Percentiles rank a stretch among this genome's conserved stretches.
These are phyloP conservation scores for Drosophila putrida DNA, from an alignment of 2,888 invertebrate species.

Conservation along the genomic window DNA sequence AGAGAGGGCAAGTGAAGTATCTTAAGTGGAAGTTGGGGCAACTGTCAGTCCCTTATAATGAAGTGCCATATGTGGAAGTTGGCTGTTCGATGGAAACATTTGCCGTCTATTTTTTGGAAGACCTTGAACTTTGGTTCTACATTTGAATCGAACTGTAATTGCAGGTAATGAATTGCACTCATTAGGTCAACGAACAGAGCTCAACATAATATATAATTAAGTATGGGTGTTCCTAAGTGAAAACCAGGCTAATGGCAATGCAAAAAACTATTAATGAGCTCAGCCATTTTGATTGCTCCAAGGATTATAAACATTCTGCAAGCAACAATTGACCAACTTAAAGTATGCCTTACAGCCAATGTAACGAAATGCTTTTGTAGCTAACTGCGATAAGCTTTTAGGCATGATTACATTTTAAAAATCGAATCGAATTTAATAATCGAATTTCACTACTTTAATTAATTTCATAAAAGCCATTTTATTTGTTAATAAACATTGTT, in stretches of 20 bases:
- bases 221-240: conserved; percentile 31
- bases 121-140: conserved; percentile 61
- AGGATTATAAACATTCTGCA: background rate
- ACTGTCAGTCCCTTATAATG: conserved; percentile 49
- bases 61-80: conserved; percentile 60
- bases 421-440: too few species aligned
- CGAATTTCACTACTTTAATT: too few species aligned
- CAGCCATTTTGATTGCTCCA: background rate
- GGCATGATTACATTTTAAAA: too few species aligned
- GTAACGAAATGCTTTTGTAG: background rate
- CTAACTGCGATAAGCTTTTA: too few species aligned
- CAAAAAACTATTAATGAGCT: conserved; percentile 60
- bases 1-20: background rate
- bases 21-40: background rate
- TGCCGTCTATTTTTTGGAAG: conserved; percentile 10
- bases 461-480: too few species aligned
- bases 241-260: conserved; percentile 52
- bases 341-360: background rate
- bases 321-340: background rate
- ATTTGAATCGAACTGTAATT: conserved; percentile 76
- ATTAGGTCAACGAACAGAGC: conserved; percentile 61
- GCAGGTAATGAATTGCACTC: conserved; percentile 70
- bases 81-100: conserved; percentile 37
- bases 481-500: too few species aligned
- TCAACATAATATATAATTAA: conserved; percentile 20